These are phyloP conservation scores for Perca flavescens DNA, from an alignment of 2,113 vertebrate genomes.

Conservation along the genomic window DNA sequence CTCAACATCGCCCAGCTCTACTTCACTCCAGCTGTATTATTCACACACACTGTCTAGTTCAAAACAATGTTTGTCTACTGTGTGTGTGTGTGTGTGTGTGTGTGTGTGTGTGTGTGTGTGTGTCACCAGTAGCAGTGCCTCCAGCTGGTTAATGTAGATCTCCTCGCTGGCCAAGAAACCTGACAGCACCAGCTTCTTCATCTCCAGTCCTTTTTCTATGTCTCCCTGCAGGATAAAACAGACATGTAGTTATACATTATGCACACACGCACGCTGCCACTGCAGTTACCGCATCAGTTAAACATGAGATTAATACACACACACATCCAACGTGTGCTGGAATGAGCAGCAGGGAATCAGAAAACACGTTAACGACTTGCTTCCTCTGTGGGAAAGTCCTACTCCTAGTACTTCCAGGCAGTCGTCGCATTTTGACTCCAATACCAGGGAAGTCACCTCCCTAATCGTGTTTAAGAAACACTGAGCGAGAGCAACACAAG, in stretches of 20 bases:
- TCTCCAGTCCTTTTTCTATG: constrained; percentile 95
- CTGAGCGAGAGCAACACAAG: not conserved
- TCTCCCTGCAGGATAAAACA: constrained; percentile 85
- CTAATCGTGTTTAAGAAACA: constrained; percentile 22
- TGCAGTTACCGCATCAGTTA: constrained; percentile 32
- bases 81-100: too few relatives aligned
- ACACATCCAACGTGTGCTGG: not conserved
- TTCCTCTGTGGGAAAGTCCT: constrained; percentile 44
- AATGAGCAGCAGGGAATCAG: constrained; percentile 7
- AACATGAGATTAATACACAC: constrained; percentile 22
- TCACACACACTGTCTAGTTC: not conserved
- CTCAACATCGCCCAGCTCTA: too few relatives aligned
- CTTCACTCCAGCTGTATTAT: not conserved
- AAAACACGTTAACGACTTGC: constrained; percentile 36
- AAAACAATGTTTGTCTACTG: not conserved
- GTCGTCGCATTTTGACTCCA: constrained; percentile 3
- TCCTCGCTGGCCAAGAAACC: constrained; percentile 97
- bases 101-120: not conserved
- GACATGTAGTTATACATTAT: not conserved
- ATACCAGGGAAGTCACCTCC: not conserved
- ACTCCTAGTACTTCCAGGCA: not conserved
- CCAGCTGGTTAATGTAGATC: constrained; percentile 99
- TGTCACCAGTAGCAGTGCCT: constrained; percentile 94
- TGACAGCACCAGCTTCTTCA: constrained; percentile 96
- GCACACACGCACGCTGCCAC: not conserved